These are phyloP conservation scores for Plecotus auritus DNA, from an alignment of 2,113 vertebrate genomes.

Conservation along the genomic window DNA sequence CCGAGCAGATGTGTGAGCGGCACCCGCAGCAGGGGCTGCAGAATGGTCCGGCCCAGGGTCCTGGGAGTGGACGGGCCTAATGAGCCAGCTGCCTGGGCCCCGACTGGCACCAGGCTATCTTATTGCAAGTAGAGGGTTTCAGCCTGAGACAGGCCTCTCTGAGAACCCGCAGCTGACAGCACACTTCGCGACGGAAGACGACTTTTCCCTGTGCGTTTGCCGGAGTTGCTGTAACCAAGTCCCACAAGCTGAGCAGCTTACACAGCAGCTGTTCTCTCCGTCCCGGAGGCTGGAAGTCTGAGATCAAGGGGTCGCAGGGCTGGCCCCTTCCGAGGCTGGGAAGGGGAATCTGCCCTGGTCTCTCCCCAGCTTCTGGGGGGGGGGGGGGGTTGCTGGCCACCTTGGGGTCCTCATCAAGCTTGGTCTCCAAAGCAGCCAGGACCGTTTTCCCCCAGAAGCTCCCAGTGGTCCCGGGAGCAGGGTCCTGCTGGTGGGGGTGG, in stretches of 20 bases:
- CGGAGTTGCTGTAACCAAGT: not conserved
- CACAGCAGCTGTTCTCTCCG: not conserved
- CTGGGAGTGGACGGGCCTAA: accelerated
- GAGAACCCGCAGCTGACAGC: not conserved
- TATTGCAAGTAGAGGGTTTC: not conserved
- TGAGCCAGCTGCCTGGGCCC: accelerated
- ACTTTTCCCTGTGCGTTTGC: too few species aligned
- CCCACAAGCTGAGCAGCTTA: too few species aligned
- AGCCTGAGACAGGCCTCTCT: not conserved
- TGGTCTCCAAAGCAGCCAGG: accelerated
- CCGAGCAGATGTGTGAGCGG: accelerated
- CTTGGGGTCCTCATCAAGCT: not conserved
- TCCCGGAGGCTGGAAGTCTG: not conserved
- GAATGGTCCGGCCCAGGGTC: not conserved
- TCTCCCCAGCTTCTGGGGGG: not conserved
- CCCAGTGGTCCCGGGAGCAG: not conserved
- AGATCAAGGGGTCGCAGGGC: not conserved
- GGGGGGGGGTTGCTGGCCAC: too few species aligned
- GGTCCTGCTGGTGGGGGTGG: not conserved
- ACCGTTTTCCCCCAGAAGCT: not conserved
- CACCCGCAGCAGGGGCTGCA: accelerated
- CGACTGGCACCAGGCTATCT: accelerated
- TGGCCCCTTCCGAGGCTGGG: not conserved
- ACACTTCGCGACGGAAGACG: accelerated
- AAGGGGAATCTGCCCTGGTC: too few species aligned